Evolutionary conservation across 2,113 vertebrate species (phyloP), one percentile per base, ranked within the genome.

Genomic region (Tautogolabrus adspersus): DNA sequence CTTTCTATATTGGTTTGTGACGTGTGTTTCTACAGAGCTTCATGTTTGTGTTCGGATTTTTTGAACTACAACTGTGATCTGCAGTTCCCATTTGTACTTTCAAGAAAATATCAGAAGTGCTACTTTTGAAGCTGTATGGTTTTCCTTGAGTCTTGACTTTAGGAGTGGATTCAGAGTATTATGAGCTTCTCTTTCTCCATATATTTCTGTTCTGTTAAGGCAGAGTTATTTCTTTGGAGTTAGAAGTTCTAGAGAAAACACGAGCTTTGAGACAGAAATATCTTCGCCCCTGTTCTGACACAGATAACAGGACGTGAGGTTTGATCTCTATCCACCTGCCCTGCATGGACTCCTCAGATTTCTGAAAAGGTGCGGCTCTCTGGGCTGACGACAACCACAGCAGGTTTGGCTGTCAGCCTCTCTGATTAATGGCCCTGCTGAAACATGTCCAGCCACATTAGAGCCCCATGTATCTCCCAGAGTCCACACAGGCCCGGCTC

Each of bases 341-440:
- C 80, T 18, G 30, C 30, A 34, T 34, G 15, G 81, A 56, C 64
- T 77, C 61, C 65, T 82, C 92, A 62, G 87, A 81, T 91, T 85
- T 83, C 68, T 79, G 75, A 75, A 84, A 63, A 75, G 82, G 66
- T 56, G 84, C n/a, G 7, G 38, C 46, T 46, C 87, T 60, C 90
- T 47, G 44, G 57, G 63, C 81, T 30, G 40, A 85, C 87, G 76
- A 93, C 52, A 46, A 63, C 55, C 70, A 8, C 73, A 72, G 96
- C 73, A 68, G 93, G 47, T 63, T 75, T 92, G 93, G 93, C 95
- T 97, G 96, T 97, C 96, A 96, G 90, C 0, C 10, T 0, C 84
- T 93, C 96, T 97, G 97, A 98, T 97, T 97, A 97, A 98, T 97
- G 96, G 95, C 95, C 96, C 94, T 93, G 86, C 93, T 96, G 96